phyloP scores from a whole-genome alignment of 2,888 invertebrate genomes.

The Tinea trinotella region DNA sequence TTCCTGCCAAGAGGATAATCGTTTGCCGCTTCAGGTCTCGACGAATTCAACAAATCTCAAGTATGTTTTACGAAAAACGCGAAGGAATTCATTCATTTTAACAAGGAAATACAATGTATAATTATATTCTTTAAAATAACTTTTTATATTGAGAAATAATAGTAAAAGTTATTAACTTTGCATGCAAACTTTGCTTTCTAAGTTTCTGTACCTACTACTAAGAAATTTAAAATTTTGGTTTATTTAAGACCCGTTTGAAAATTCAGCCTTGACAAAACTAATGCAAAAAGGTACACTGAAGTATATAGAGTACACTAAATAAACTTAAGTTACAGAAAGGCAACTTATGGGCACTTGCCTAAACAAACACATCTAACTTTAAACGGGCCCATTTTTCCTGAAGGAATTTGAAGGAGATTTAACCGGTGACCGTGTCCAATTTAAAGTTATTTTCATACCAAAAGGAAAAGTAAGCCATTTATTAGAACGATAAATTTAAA shows the following conservation, averaged over 20 bases:
- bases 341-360: not conserved
- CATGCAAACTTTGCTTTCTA: not conserved
- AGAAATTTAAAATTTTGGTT: no score
- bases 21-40: slow-evolving; percentile 19
- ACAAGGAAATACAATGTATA: not conserved
- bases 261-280: not conserved
- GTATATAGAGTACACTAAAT: not conserved
- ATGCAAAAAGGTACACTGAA: not conserved
- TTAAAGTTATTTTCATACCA: slow-evolving; percentile 66
- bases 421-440: slow-evolving; percentile 29
- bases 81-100: slow-evolving; percentile 10
- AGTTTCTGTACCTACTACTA: not conserved
- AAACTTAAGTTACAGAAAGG: not conserved
- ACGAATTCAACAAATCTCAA: slow-evolving; percentile 17
- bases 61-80: slow-evolving; percentile 6
- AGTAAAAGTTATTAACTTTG: no score
- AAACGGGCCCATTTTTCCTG: not conserved
- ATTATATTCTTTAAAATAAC: not conserved
- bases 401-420: not conserved
- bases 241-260: not conserved
- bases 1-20: slow-evolving; percentile 23
- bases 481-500: slow-evolving; percentile 67
- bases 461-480: slow-evolving; percentile 59
- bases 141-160: not conserved
- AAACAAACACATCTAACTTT: not conserved